These are phyloP conservation scores for Microcebus griseorufus DNA, from an alignment of 2,113 vertebrate genomes.

Conservation along the genomic window DNA sequence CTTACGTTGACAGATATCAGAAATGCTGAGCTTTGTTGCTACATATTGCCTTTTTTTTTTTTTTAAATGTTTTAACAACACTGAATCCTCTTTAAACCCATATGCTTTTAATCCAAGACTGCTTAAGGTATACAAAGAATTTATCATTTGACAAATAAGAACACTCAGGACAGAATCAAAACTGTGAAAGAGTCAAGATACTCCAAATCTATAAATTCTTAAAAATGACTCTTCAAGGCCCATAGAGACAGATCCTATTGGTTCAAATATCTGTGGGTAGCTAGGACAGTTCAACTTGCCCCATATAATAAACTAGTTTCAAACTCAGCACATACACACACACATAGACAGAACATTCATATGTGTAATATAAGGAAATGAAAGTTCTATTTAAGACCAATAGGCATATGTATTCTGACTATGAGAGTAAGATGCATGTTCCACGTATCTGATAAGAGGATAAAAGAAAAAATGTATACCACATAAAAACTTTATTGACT, in stretches of 20 bases:
- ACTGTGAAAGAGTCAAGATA: not conserved
- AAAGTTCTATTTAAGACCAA: not conserved
- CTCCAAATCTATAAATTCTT: not conserved
- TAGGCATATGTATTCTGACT: not conserved
- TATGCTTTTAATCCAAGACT: not conserved
- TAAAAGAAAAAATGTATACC: not conserved
- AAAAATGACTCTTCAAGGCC: not conserved
- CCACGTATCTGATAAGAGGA: not conserved
- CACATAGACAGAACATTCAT: not conserved
- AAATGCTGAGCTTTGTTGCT: not conserved
- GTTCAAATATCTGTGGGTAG: not conserved
- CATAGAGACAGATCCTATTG: not conserved
- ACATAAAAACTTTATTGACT: not conserved
- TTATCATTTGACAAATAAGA: not conserved
- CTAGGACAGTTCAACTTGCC: not conserved
- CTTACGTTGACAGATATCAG: not conserved
- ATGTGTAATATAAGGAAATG: not conserved
- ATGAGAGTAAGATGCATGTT: not conserved
- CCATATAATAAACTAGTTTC: not conserved
- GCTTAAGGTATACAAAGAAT: not conserved
- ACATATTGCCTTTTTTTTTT: not conserved
- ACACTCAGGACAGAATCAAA: conserved; percentile 10
- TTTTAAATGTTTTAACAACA: not conserved
- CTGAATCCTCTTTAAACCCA: not conserved
- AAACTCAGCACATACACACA: not conserved